Evolutionary conservation across 1,140 invertebrate species (phyloP).

Genomic region (Platyscapa corneri): DNA sequence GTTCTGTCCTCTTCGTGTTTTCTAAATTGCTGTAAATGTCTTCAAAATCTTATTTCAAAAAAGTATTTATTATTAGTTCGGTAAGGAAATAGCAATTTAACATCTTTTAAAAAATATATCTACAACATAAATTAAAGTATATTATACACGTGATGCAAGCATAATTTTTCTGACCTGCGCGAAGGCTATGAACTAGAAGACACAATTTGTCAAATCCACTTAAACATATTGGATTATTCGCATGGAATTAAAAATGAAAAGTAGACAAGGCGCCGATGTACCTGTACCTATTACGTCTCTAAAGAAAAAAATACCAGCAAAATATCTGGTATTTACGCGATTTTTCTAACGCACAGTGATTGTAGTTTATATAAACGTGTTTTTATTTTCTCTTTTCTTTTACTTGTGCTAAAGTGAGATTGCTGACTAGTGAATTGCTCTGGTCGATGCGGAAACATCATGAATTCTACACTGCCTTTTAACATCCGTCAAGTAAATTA

Average conservation of each 20-base stretch:
- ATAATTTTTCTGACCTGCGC: background rate
- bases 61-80: too few relatives aligned
- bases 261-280: background rate
- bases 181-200: slow-evolving; percentile 19
- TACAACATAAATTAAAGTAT: too few relatives aligned
- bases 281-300: background rate
- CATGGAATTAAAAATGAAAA: slow-evolving; percentile 19
- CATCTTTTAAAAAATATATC: too few relatives aligned
- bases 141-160: background rate
- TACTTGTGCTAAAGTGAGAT: background rate
- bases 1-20: too few relatives aligned
- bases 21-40: too few relatives aligned
- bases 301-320: background rate
- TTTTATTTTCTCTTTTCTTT: background rate
- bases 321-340: background rate
- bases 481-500: background rate
- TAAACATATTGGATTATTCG: slow-evolving; percentile 51
- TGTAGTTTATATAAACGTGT: slow-evolving; percentile 6
- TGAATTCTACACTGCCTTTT: background rate
- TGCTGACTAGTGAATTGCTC: background rate
- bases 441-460: background rate
- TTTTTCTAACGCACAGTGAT: background rate
- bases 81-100: too few relatives aligned
- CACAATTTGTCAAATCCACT: slow-evolving; percentile 39
- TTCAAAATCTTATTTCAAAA: too few relatives aligned